Evolutionary conservation across 2,797 vertebrate genomes (phyloP).

Genomic region (Smutsia temminckii): DNA sequence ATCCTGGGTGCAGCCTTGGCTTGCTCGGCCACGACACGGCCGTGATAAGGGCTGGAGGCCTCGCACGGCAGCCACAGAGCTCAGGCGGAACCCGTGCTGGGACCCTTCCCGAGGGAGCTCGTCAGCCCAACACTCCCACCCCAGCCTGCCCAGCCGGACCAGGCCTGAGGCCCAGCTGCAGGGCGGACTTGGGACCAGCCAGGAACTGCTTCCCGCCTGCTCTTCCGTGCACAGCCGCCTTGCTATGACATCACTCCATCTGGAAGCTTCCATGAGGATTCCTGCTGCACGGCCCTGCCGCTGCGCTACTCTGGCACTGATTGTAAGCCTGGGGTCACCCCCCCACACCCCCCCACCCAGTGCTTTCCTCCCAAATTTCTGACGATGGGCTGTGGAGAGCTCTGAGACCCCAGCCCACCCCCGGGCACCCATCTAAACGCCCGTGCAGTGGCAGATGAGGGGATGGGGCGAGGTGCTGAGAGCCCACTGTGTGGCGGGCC

Average conservation of each 20-base stretch:
- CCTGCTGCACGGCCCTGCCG: slow-evolving; percentile 56
- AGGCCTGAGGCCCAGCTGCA: background rate
- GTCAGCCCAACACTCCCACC: fast-evolving
- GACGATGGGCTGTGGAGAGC: background rate
- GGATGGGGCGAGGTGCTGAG: too few species aligned
- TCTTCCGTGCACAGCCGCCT: background rate
- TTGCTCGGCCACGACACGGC: background rate
- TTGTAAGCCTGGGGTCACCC: slow-evolving; percentile 40
- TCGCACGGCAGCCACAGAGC: fast-evolving
- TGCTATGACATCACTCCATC: background rate
- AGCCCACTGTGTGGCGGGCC: fast-evolving
- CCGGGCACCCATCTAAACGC: too few species aligned
- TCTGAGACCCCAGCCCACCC: background rate
- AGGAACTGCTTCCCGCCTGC: background rate
- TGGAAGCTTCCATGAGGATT: slow-evolving; percentile 64
- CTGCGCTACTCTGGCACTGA: slow-evolving; percentile 47
- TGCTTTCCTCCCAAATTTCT: background rate
- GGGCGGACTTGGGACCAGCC: background rate
- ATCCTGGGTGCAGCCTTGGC: fast-evolving
- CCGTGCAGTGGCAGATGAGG: background rate
- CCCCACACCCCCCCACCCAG: background rate
- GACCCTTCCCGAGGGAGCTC: background rate
- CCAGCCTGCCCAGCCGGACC: fast-evolving
- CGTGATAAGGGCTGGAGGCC: fast-evolving
- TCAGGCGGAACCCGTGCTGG: background rate